Evolutionary conservation across 2,797 vertebrate genomes (phyloP).

Genomic region (Lepilemur septentrionalis): DNA sequence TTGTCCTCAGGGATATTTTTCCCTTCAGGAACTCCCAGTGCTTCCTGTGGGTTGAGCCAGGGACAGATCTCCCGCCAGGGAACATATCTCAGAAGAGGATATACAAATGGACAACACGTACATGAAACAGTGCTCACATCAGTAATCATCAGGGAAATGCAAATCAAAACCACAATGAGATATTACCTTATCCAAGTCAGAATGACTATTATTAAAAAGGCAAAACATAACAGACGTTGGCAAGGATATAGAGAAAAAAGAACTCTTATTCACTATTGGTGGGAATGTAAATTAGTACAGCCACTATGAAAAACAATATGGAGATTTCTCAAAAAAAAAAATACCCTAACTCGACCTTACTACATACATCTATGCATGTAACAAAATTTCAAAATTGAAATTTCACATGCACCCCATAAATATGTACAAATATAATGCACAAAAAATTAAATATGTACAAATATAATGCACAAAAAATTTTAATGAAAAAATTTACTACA

Average conservation of each 20-base stretch:
- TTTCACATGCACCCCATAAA: background rate
- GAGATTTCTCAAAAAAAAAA: background rate
- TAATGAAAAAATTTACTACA: too few relatives aligned
- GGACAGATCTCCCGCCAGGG: too few relatives aligned
- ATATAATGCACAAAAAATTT: too few relatives aligned
- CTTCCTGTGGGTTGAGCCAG: too few relatives aligned
- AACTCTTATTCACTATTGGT: background rate
- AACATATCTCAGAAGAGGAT: background rate
- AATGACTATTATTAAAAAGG: background rate
- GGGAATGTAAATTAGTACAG: background rate
- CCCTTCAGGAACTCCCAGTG: too few relatives aligned
- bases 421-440: background rate
- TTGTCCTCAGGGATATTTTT: too few relatives aligned
- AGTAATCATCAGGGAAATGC: background rate
- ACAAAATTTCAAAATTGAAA: background rate
- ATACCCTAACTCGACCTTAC: background rate
- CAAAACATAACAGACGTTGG: background rate
- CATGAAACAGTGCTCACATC: background rate
- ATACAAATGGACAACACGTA: background rate
- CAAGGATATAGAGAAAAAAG: background rate
- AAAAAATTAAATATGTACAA: too few relatives aligned
- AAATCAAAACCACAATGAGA: background rate
- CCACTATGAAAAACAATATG: background rate
- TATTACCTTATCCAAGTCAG: background rate
- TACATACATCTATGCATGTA: background rate